phyloP scores from a whole-genome alignment of 2,797 vertebrate genomes.

The Alectoris magna region DNA sequence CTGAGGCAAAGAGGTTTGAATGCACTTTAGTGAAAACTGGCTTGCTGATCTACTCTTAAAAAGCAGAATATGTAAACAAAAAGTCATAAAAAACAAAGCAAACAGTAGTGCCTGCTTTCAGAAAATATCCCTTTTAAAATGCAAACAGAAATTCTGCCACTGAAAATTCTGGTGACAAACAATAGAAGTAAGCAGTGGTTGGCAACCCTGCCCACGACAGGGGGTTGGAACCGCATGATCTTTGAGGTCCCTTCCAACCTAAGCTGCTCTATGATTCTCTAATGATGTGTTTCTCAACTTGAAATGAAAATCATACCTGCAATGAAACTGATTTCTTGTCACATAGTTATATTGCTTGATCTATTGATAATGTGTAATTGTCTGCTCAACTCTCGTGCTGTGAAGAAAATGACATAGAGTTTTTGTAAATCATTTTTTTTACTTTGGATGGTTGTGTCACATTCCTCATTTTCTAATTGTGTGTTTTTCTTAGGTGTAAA shows the following conservation, averaged over 20 bases:
- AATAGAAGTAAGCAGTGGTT: neutral
- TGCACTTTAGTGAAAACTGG: neutral
- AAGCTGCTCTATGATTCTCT: neutral
- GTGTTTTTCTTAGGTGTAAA: neutral
- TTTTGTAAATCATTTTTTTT: neutral
- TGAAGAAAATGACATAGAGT: neutral
- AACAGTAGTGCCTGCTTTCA: neutral
- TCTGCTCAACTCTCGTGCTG: neutral
- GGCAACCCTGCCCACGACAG: too few relatives aligned
- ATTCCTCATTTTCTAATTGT: neutral
- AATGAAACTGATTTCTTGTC: neutral
- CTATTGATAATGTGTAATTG: neutral
- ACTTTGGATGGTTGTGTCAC: neutral
- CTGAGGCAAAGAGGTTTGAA: neutral
- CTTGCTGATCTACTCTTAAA: neutral
- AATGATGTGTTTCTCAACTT: neutral
- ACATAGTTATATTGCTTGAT: neutral
- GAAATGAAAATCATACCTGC: neutral
- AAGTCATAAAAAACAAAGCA: neutral
- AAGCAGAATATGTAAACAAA: neutral
- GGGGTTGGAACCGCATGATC: too few relatives aligned
- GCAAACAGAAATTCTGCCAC: neutral
- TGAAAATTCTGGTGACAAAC: neutral
- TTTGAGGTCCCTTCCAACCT: too few relatives aligned
- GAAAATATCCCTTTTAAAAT: neutral